Evolutionary conservation across 2,113 vertebrate genomes (phyloP), one percentile per base, ranked within the genome.

Genomic region (Syngnathus typhle): DNA sequence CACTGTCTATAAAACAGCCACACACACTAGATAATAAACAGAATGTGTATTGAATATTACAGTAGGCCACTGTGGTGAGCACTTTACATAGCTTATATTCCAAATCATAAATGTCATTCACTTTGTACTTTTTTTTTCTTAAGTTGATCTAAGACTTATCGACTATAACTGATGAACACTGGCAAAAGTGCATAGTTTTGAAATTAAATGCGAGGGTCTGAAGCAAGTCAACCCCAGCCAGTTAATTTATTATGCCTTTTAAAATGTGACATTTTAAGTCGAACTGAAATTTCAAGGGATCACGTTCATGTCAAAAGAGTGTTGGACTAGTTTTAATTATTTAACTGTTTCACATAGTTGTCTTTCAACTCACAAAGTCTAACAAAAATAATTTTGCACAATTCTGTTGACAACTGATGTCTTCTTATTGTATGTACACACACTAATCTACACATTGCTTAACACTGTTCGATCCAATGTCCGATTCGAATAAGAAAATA

Each of bases 51-150:
- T 69, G 75, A 84, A 84, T 32, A 23, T 27, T 3, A 43, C 41
- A 92, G 89, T 77, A 95, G 93, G 93, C 93, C 92, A 91, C 93
- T 89, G 90, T 88, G 93, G 93, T 94, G 92, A 92, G 73, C 71
- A 84, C 81, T 79, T 85, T 75, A 72, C 81, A 87, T 78, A 85
- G 82, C 87, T 86, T 88, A 71, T 88, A 70, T 84, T 83, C 55
- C 76, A 47, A 43, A 43, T 43, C 2, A 9, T 43, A 8, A 43
- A 1, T 9, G 7, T 43, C 9, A 43, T 8, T 32, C 27, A 32
- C 27, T 32, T 32, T 32, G 27, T 32, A 32, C 27, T 3, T 32
- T 32, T 32, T 32, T 32, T 32, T 32, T 32, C 27, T 32, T 32
- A 32, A 32, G 27, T 32, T 32, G 3, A 32, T 32, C 27, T 32